phyloP scores from a whole-genome alignment of 2,888 invertebrate species.

The Calephelis perditalis region DNA sequence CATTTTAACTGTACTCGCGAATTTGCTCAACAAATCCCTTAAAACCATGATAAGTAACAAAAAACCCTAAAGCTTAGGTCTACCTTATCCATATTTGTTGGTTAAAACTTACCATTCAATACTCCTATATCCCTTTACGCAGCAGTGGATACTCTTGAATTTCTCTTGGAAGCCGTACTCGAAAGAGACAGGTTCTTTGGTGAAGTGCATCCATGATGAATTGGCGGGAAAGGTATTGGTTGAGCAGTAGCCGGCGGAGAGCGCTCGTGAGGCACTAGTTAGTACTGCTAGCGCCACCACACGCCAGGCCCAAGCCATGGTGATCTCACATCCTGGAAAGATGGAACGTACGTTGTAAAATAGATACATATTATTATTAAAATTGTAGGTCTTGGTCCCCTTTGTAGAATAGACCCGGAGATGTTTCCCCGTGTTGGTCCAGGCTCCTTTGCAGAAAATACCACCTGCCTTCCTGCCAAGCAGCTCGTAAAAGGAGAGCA shows the following conservation, averaged over 20 bases:
- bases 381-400: too few species aligned
- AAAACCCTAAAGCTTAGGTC: too few species aligned
- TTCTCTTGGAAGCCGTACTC: conserved; percentile 84
- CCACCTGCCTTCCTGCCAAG: too few species aligned
- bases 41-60: too few species aligned
- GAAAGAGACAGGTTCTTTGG: conserved; percentile 82
- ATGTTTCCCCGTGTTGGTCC: too few species aligned
- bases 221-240: conserved; percentile 76
- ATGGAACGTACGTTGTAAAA: neutral
- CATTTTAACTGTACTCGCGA: too few species aligned
- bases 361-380: neutral
- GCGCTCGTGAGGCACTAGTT: conserved; percentile 39
- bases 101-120: conserved; percentile 89
- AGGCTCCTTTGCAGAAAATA: too few species aligned
- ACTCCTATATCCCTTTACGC: conserved; percentile 86
- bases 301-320: conserved; percentile 43
- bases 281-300: conserved; percentile 43
- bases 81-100: too few species aligned
- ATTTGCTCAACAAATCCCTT: too few species aligned
- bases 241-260: conserved; percentile 76
- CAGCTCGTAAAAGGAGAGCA: too few species aligned
- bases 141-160: conserved; percentile 88
- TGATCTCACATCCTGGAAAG: conserved; percentile 42
- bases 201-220: conserved; percentile 83
- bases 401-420: too few species aligned